phyloP scores from a whole-genome alignment of 2,888 invertebrate genomes.

The Ectemnius lituratus region DNA sequence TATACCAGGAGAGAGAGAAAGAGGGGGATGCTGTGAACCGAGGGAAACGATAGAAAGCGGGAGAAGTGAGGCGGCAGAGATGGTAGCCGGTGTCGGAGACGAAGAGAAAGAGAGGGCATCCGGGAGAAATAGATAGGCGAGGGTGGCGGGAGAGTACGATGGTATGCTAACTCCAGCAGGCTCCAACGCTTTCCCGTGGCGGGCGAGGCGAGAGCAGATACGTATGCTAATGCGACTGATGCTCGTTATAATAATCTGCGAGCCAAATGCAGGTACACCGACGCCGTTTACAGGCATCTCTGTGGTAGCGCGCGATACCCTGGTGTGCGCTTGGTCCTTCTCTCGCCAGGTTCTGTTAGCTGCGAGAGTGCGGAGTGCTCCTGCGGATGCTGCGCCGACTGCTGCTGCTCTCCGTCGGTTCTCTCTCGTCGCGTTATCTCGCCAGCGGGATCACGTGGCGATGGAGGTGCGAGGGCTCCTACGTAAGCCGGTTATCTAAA shows the following conservation, averaged over 20 bases:
- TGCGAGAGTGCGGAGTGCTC: constrained; percentile 13
- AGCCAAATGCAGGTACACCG: constrained; percentile 62
- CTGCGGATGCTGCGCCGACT: too few relatives aligned
- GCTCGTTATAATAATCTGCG: constrained; percentile 76
- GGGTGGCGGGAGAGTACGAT: background rate
- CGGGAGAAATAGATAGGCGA: too few relatives aligned
- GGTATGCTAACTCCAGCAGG: background rate
- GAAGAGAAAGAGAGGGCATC: background rate
- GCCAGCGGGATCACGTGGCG: constrained; percentile 71
- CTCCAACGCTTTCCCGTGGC: constrained; percentile 55
- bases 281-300: too few relatives aligned
- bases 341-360: constrained; percentile 55
- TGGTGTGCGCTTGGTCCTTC: background rate
- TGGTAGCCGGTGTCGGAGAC: background rate
- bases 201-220: constrained; percentile 62
- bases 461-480: constrained; percentile 71
- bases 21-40: constrained; percentile 1
- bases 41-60: constrained; percentile 2
- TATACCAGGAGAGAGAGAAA: background rate
- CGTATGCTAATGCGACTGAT: constrained; percentile 73
- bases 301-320: background rate
- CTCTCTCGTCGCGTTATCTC: constrained; percentile 70
- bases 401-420: constrained; percentile 42
- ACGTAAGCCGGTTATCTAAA: constrained; percentile 78
- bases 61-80: background rate